Base-by-base conservation (phyloP, 2,797 vertebrate genomes). In the Chromis chromis region DNA sequence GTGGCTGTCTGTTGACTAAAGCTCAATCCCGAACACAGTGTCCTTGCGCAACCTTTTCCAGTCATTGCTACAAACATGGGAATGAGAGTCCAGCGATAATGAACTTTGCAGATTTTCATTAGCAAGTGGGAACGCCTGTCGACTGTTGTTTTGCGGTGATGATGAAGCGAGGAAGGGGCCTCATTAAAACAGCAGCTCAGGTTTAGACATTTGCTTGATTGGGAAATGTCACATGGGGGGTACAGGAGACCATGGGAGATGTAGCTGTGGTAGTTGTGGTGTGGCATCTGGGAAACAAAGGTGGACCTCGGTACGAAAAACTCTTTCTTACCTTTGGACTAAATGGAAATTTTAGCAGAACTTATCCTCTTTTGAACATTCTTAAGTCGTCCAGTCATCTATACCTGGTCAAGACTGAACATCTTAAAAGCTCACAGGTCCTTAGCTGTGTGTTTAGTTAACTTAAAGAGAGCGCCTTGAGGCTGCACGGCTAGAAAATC, bases 361-460 rank as follows among this genome's bases (percentile, higher is more conserved):
- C 63, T 58, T 50, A 12, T 31, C 25, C 4, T 42, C 44, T 24
- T 70, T 53, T 76, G 56, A 81, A 60, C 4, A 33, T 50, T 59
- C 48, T 54, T 16, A 28, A 74, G 77, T 74, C 5, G 4, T 50
- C 17, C 14, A 46, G 48, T 78, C 65, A 52, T 79, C 63, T 28
- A n/a, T 72, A 81, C 65, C 60, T 69, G 60, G 27, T 74, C 58
- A 62, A 53, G 52, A 72, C 12, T 14, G 28, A 73, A 61, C 69
- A 72, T 74, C 82, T 84, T 72, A 69, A 85, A 73, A 81, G 79
- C 82, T 90, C 75, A 70, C 19, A 14, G 27, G 58, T 79, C 69
- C 42, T 81, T 49, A 70, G 42, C 78, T 65, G 59, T 52, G 58
- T 89, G 75, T 90, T 91, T 86, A 42, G 84, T 71, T 79, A 81